Evolutionary conservation across 2,888 invertebrate genomes (phyloP).

Genomic region (Xylota sylvarum): DNA sequence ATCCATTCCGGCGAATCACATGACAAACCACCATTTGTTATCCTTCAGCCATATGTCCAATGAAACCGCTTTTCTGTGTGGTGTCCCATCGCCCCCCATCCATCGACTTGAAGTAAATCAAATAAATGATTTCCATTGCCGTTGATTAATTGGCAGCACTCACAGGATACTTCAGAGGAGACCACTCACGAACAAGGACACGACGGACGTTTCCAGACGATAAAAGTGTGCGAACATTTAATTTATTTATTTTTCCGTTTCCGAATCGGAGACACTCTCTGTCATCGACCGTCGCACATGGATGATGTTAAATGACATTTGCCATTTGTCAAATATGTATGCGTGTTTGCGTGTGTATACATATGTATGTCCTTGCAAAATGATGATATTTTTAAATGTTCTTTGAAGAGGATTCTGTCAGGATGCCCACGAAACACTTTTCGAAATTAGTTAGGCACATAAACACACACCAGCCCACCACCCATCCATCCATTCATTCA

Average conservation of each 20-base stretch:
- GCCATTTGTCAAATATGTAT: slow-evolving; percentile 33
- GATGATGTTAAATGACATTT: slow-evolving; percentile 26
- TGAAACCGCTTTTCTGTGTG: background rate
- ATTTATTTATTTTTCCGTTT: slow-evolving; percentile 52
- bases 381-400: slow-evolving; percentile 13
- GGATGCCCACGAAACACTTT: slow-evolving; percentile 36
- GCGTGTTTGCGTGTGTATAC: too few relatives aligned
- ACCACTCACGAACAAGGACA: slow-evolving; percentile 12
- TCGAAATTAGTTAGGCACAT: slow-evolving; percentile 37
- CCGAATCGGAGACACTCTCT: slow-evolving; percentile 22
- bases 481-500: too few relatives aligned
- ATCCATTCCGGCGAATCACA: slow-evolving; percentile 59
- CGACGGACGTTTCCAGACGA: slow-evolving; percentile 21
- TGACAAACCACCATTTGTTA: slow-evolving; percentile 66
- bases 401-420: slow-evolving; percentile 1
- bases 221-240: slow-evolving; percentile 45
- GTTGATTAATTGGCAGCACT: slow-evolving; percentile 72
- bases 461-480: background rate
- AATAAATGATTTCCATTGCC: slow-evolving; percentile 73
- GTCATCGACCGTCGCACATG: slow-evolving; percentile 48
- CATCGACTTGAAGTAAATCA: slow-evolving; percentile 59
- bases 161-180: slow-evolving; percentile 30
- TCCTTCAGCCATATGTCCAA: slow-evolving; percentile 40
- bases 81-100: background rate
- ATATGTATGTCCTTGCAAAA: background rate